Evolutionary conservation across 2,888 invertebrate genomes (phyloP), one percentile per base, ranked within the genome.

Genomic region (Limnephilus auricula): DNA sequence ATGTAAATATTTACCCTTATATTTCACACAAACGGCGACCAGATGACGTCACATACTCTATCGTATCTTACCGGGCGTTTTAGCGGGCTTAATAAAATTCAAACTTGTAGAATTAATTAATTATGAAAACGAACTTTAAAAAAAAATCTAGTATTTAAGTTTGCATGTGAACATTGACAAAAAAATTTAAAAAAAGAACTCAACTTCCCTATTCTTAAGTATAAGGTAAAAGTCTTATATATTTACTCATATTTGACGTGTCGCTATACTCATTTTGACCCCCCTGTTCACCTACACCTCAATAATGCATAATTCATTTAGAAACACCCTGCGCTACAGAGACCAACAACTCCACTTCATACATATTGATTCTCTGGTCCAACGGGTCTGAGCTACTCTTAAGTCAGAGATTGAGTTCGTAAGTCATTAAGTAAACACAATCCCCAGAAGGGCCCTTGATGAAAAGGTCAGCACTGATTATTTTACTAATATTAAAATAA

Each of bases 291-390:
- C 65, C 65, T 65, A n/a, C 9, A 65, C 25, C 65, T 65, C 25
- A 65, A 65, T 65, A 65, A 65, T 65, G 65, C 65, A 82, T 82
- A 82, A 82, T 82, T 82, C 32, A 32, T 82, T 34, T n/a, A 25
- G 82, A n/a, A 82, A 82, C 82, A 82, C 34, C 82, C 34, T 82
- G 82, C 12, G 37, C 34, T 25, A 82, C 82, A 82, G 37, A 25
- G 25, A 15, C 25, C 6, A 31, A 15, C 32, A 82, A 25, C 34
- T 32, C 82, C 34, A 34, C 82, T 82, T 34, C 82, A 82, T 82
- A 82, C 82, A 82, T 82, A 82, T 82, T 82, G 82, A 82, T 82
- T 82, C 82, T 34, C 82, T 82, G 34, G 82, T 82, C 82, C 34
- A 65, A 25, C 65, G 65, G 34, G 34, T 34, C 9, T 34, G 34